Conservation (phyloP, 2,113 vertebrate genomes). For the Hippocampus comes region DNA sequence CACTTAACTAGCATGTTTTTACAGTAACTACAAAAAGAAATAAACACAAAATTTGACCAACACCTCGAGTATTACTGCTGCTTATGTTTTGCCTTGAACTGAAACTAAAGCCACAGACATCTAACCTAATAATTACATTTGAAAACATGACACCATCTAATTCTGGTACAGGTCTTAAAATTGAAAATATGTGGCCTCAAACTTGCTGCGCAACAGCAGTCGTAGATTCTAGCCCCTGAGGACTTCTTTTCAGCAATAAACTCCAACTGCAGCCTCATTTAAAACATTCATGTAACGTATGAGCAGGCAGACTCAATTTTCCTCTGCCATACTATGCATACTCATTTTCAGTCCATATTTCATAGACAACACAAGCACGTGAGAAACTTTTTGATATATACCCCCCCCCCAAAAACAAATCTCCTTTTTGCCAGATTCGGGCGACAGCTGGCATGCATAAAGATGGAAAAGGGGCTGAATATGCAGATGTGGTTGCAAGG, state of each 20-base stretch:
- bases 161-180: slow-evolving; percentile 19
- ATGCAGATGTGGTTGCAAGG: slow-evolving; percentile 2
- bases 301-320: not conserved
- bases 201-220: slow-evolving; percentile 6
- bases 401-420: not conserved
- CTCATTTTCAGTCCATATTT: not conserved
- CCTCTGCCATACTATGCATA: no score
- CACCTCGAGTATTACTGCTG: not conserved
- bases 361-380: not conserved
- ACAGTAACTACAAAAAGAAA: not conserved
- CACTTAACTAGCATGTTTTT: not conserved
- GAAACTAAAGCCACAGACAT: slow-evolving; percentile 3
- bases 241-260: slow-evolving; percentile 6
- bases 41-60: not conserved
- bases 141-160: slow-evolving; percentile 23
- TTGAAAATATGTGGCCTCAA: slow-evolving; percentile 25
- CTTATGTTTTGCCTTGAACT: not conserved
- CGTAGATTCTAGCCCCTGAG: slow-evolving; percentile 7
- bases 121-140: slow-evolving; percentile 36
- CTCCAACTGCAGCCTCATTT: not conserved
- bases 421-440: not conserved
- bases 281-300: slow-evolving; percentile 12
- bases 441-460: not conserved
- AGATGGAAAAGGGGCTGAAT: slow-evolving; percentile 4
- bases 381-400: not conserved